Evolutionary conservation across 2,888 invertebrate genomes (phyloP), one percentile per base, ranked within the genome.

Genomic region (Spicauda simplicius): DNA sequence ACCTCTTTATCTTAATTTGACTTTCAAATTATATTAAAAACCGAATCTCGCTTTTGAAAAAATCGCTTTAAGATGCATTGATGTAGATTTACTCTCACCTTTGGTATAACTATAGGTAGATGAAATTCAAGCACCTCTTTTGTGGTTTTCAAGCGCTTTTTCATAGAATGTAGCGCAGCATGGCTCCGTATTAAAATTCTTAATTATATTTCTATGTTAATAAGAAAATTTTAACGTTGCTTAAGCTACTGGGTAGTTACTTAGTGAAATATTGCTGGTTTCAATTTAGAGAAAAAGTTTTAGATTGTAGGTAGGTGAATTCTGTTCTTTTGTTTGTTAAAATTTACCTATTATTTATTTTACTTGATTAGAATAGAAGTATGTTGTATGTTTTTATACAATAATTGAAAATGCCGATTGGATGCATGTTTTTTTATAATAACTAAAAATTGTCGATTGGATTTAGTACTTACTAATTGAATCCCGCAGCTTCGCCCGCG

Each of bases 151-250:
- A 20, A 64, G 52, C 50, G 52, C 57, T 33, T 52, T 60, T 60
- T 52, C 55, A 56, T 48, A 18, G 33, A 48, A 30, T 19, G 19
- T 63, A 48, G 56, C 48, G 48, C 12, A 37, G 37, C 50, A 37
- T 18, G 53, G 30, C 25, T 30, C 16, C 60, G 52, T 61, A 53
- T 62, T 62, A 41, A 37, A 54, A 37, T 53, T 54, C 12, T 62
- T 37, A 62, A 64, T 64, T 56, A 37, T 56, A 20, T 33, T 50
- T 48, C 48, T 64, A 64, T 57, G 64, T 52, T 64, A 56, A 19
- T 30, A 33, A 50, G 50, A 50, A 50, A 50, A 18, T 50, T 50
- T 50, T 18, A 18, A 50, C 50, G 50, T 50, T n/a, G n/a, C 14
- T 50, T 50, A 50, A 50, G 18, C n/a, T 50, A 50, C 50, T 16